A percentile compares a stretch with the other conserved stretches of the same genome.
Evolutionary conservation across 2,797 vertebrate genomes (phyloP).

Genomic region (Lithobates sylvaticus): DNA sequence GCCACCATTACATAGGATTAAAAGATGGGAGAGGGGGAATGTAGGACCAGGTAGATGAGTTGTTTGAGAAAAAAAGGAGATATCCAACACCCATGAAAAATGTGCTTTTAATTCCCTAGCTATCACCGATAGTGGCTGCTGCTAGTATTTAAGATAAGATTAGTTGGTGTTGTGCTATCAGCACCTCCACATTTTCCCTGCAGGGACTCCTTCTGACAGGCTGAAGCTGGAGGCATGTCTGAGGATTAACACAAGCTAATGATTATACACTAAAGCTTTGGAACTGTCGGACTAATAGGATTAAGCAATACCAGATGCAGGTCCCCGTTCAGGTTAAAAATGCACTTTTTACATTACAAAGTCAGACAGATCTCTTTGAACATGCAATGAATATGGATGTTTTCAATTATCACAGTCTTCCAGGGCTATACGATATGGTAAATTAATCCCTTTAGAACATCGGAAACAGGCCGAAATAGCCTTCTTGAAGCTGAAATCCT

Average conservation of each 20-base stretch:
- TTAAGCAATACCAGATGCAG: constrained; percentile 90
- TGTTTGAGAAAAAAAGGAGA: constrained; percentile 59
- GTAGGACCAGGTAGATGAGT: constrained; percentile 71
- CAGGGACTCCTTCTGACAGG: constrained; percentile 88
- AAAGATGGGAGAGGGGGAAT: constrained; percentile 64
- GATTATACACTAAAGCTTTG: constrained; percentile 91
- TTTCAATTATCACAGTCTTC: constrained; percentile 91
- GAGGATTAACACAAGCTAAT: constrained; percentile 89
- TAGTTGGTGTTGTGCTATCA: constrained; percentile 85
- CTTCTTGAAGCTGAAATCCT: constrained; percentile 86
- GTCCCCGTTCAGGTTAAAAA: constrained; percentile 89
- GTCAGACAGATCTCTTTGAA: constrained; percentile 90
- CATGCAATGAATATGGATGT: constrained; percentile 92
- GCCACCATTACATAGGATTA: constrained; percentile 69
- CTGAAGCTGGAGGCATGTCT: constrained; percentile 85
- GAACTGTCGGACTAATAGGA: constrained; percentile 90
- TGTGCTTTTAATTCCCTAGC: constrained; percentile 86
- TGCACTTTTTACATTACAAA: constrained; percentile 92
- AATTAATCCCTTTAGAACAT: constrained; percentile 91
- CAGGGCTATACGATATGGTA: constrained; percentile 88
- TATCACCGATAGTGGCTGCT: constrained; percentile 85
- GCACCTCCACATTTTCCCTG: constrained; percentile 87
- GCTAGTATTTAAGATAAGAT: constrained; percentile 89
- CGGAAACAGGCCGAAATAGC: constrained; percentile 86
- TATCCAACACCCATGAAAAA: constrained; percentile 80